Conservation (phyloP, 2,113 vertebrate species). For the Symphodus melops region DNA sequence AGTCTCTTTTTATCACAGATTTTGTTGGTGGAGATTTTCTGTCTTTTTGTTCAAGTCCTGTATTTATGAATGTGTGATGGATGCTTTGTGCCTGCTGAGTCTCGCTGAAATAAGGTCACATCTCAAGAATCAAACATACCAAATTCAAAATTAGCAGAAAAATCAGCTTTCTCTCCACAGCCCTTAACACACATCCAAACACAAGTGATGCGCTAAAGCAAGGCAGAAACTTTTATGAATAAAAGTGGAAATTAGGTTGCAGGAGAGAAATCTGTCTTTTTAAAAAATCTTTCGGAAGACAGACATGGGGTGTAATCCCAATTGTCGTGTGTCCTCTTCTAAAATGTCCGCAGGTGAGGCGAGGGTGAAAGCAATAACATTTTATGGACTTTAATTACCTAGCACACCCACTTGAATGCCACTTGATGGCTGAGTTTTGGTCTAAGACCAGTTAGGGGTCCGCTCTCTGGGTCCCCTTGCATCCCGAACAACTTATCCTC, state of each 20-base stretch:
- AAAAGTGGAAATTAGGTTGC: background rate
- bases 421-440: slow-evolving; percentile 65
- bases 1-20: background rate
- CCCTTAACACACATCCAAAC: background rate
- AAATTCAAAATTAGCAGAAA: slow-evolving; percentile 1
- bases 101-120: slow-evolving; percentile 2
- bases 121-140: slow-evolving; percentile 13
- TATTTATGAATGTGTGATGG: background rate
- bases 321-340: slow-evolving; percentile 15
- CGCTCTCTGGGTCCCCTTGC: slow-evolving; percentile 28
- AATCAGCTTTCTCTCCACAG: background rate
- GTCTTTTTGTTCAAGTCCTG: background rate
- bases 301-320: slow-evolving; percentile 1
- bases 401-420: slow-evolving; percentile 59
- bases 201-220: background rate
- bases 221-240: background rate
- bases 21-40: background rate
- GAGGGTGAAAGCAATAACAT: slow-evolving; percentile 60
- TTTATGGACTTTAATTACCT: slow-evolving; percentile 73
- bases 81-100: background rate
- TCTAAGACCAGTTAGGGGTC: slow-evolving; percentile 64
- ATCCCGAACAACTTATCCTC: slow-evolving; percentile 65
- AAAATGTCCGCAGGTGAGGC: slow-evolving; percentile 31
- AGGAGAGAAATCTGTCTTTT: background rate
- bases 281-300: background rate